Percentiles rank a stretch among this genome's conserved stretches.
phyloP scores from a whole-genome alignment of 2,797 vertebrate species.

The Cyclopterus lumpus region DNA sequence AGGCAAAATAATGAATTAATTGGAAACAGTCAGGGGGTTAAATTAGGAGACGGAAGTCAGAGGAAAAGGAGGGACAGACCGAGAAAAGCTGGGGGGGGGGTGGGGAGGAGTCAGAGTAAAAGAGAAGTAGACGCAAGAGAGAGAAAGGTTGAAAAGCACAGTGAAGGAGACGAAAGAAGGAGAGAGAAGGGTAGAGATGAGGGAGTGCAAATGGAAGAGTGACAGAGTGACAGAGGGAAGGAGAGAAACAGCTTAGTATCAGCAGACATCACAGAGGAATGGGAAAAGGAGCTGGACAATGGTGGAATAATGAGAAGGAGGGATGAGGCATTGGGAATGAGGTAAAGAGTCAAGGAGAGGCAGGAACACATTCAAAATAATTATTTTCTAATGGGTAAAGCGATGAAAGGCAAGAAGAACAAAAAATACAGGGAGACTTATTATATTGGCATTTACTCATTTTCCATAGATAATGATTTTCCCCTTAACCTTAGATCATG shows the following conservation, averaged over 20 bases:
- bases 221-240: neutral
- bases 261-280: neutral
- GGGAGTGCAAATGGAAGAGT: neutral
- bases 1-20: slow-evolving; percentile 47
- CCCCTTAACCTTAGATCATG: neutral
- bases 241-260: neutral
- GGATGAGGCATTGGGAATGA: neutral
- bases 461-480: neutral
- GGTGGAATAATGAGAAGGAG: neutral
- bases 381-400: neutral
- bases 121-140: neutral
- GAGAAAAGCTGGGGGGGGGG: neutral
- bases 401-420: neutral
- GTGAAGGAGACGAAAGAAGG: neutral
- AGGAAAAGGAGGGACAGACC: neutral
- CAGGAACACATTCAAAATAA: neutral
- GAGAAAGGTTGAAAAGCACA: neutral
- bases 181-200: neutral
- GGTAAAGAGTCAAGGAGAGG: neutral
- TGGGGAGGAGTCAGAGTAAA: neutral
- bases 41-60: slow-evolving; percentile 13
- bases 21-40: slow-evolving; percentile 44
- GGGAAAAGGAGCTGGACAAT: neutral
- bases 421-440: neutral
- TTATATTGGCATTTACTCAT: neutral